Conservation (phyloP, 2,888 invertebrate species). For the Limnephilus auricula region DNA sequence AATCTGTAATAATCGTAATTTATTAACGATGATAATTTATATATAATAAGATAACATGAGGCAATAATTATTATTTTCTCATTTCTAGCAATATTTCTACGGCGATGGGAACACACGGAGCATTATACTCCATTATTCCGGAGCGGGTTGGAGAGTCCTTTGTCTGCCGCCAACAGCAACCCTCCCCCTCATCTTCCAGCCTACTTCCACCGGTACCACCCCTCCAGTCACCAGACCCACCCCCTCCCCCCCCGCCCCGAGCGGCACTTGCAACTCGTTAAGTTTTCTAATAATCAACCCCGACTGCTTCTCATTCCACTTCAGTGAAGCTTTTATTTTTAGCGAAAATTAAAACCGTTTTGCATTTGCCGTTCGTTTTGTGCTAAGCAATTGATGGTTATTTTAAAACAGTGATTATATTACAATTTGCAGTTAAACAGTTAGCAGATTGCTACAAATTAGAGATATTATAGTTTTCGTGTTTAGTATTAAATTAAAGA, state of each 20-base stretch:
- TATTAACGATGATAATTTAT: background rate
- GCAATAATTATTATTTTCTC: background rate
- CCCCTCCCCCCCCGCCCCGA: background rate
- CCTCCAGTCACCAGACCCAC: background rate
- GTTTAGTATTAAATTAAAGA: too few relatives aligned
- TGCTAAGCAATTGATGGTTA: background rate
- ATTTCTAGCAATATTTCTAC: background rate
- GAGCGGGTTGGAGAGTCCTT: constrained; percentile 3
- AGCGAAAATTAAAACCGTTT: constrained; percentile 23
- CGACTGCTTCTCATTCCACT: constrained; percentile 29
- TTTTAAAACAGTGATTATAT: background rate
- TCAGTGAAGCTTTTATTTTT: constrained; percentile 3
- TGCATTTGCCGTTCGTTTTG: constrained; percentile 2
- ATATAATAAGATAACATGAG: background rate
- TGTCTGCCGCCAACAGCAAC: constrained; percentile 14
- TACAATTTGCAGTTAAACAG: too few relatives aligned
- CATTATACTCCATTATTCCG: constrained; percentile 35
- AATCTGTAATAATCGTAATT: background rate
- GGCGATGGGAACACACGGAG: background rate
- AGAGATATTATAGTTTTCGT: too few relatives aligned
- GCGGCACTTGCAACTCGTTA: constrained; percentile 38
- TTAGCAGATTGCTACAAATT: too few relatives aligned
- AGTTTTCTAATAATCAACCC: constrained; percentile 46
- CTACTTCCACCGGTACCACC: too few relatives aligned
- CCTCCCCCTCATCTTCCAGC: background rate